These are phyloP conservation scores for Limnephilus rhombicus DNA, from an alignment of 2,888 invertebrate genomes.

Conservation along the genomic window DNA sequence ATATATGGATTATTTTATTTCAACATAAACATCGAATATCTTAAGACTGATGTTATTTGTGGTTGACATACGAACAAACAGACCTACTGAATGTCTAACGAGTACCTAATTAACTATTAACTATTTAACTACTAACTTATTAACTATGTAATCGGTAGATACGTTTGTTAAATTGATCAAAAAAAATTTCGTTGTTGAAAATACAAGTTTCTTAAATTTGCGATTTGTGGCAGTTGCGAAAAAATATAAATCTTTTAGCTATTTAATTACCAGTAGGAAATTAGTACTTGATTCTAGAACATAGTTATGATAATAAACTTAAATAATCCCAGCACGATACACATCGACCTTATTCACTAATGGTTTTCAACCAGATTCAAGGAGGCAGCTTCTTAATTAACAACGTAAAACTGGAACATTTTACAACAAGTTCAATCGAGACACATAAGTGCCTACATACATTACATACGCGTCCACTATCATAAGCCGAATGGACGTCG, in stretches of 20 bases:
- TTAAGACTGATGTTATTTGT: background rate
- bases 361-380: background rate
- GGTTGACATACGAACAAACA: background rate
- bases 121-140: background rate
- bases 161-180: background rate
- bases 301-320: background rate
- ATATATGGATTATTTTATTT: no score
- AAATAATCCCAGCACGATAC: background rate
- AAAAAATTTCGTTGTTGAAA: background rate
- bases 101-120: no score
- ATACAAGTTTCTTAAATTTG: background rate
- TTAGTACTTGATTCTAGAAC: background rate
- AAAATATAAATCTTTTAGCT: background rate
- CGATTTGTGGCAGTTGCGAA: background rate
- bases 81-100: background rate
- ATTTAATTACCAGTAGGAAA: background rate
- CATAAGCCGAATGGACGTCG: background rate
- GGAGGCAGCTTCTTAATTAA: background rate
- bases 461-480: background rate
- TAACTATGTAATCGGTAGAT: background rate
- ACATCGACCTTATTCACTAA: constrained; percentile 6
- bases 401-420: constrained; percentile 14
- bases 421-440: background rate
- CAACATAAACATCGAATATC: no score
- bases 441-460: background rate